phyloP scores from a whole-genome alignment of 2,888 invertebrate genomes.

The Drosophila eohydei region DNA sequence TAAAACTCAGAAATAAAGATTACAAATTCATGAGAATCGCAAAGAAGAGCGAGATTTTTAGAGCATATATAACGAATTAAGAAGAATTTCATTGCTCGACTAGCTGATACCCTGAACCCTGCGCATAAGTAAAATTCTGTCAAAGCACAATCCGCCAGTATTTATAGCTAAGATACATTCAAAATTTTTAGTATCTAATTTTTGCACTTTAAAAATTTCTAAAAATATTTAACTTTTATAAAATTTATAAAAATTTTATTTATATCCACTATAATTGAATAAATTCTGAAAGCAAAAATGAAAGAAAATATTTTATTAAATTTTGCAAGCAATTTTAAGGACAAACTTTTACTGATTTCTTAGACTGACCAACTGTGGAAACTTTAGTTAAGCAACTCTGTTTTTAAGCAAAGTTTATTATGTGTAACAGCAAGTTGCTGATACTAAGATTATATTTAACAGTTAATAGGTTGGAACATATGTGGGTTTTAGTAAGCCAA shows the following conservation, averaged over 20 bases:
- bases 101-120: too few relatives aligned
- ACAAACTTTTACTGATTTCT: background rate
- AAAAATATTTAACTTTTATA: background rate
- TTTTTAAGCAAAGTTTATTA: constrained; percentile 13
- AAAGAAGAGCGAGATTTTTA: too few relatives aligned
- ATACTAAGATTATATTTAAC: constrained; percentile 27
- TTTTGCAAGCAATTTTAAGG: background rate
- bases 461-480: constrained; percentile 38
- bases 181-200: background rate
- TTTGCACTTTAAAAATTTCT: background rate
- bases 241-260: background rate
- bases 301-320: background rate
- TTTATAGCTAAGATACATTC: background rate
- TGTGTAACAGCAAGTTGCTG: background rate
- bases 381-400: constrained; percentile 12
- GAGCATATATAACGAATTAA: too few relatives aligned
- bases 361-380: background rate
- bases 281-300: background rate
- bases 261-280: too few relatives aligned
- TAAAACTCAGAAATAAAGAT: too few relatives aligned
- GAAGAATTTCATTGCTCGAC: too few relatives aligned
- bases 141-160: too few relatives aligned
- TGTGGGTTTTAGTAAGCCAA: constrained; percentile 15
- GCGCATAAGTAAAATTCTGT: too few relatives aligned
- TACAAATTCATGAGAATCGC: too few relatives aligned